Evolutionary conservation across 2,888 invertebrate genomes (phyloP), one percentile per base, ranked within the genome.

Genomic region (Siphlonurus alternatus): DNA sequence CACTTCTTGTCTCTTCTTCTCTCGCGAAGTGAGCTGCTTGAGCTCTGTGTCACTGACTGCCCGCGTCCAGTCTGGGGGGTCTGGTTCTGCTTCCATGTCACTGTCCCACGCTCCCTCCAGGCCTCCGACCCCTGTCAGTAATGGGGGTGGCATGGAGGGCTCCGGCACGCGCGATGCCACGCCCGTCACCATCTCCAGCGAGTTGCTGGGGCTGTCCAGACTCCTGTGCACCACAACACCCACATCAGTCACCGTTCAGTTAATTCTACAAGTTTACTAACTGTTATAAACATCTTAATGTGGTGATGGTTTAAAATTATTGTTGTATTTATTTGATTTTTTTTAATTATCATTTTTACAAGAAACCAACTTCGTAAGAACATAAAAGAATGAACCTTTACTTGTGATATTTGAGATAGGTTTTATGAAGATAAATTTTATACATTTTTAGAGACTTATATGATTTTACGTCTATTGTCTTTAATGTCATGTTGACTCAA

Each of bases 1-100:
- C 72, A 93, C 90, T 78, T 94, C 93, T 76, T 93, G 93, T 70
- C 93, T 80, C 76, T 93, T 93, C 77, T 88, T 89, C 74, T 93
- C 93, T 70, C 86, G 84, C 67, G 88, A 85, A 70, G 87, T 84
- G 69, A 93, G 79, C 67, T 83, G 81, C 65, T 83, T 79, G 63
- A 91, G 79, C 63, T 86, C 81, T 65, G 93, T 90, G 69, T 86
- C 85, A 23, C 87, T 80, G 61, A 93, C 84, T 67, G 85, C 80
- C 67, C 85, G 84, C 71, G 88, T 88, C 85, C 93, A 87, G 72
- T 89, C 85, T 20, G 88, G 87, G 23, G 86, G 83, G 74, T 89
- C 88, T 15, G 83, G 79, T 68, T 85, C 85, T 51, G 82, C 79
- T 71, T 84, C 84, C 62, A 81, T 77, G 71, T 85, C 84, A 66